Evolutionary conservation across 2,113 vertebrate genomes (phyloP), one percentile per base, ranked within the genome.

Genomic region (Megaceryle torquata): DNA sequence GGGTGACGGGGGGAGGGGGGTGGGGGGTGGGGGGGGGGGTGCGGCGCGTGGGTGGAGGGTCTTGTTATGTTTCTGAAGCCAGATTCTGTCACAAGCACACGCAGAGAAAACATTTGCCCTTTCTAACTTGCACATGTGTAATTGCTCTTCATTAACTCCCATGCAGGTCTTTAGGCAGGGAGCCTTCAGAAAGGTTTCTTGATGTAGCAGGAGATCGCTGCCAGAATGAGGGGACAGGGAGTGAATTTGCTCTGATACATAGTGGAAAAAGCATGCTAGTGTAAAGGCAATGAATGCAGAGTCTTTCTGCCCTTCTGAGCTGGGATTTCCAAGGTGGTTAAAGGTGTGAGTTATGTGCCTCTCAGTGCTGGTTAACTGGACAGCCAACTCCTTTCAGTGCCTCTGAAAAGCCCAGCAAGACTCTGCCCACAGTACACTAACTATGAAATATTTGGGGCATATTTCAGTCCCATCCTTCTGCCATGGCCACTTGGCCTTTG

Each of bases 1-100:
- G n/a, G n/a, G n/a, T n/a, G n/a, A n/a, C n/a, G 37, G 37, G 8
- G 1, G 1, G 7, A 29, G 21, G 3, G 37, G 37, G 37, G 37
- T 7, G 8, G 1, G 1, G 7, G 33, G n/a, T n/a, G 21, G 3
- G 37, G 37, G 37, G 37, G 37, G 8, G 1, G 1, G 7, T n/a
- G n/a, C n/a, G n/a, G n/a, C n/a, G n/a, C n/a, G n/a, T n/a, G n/a
- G 33, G 9, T 19, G 15, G 31, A 25, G 29, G 26, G 44, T 25
- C 77, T 44, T 53, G 20, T 74, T 59, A 20, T 0, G 0, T 5
- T 70, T 65, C 65, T 64, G 54, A 50, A 88, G 41, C 59, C 56
- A 61, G 2, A 21, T 43, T 20, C 15, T 53, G 43, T 70, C 64
- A 13, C 37, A 81, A 0, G 18, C 60, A 8, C 0, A 0, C 8